A percentile compares a stretch with the other conserved stretches of the same genome.
Conservation (phyloP, 1,140 invertebrate species). For the Pissodes strobi region DNA sequence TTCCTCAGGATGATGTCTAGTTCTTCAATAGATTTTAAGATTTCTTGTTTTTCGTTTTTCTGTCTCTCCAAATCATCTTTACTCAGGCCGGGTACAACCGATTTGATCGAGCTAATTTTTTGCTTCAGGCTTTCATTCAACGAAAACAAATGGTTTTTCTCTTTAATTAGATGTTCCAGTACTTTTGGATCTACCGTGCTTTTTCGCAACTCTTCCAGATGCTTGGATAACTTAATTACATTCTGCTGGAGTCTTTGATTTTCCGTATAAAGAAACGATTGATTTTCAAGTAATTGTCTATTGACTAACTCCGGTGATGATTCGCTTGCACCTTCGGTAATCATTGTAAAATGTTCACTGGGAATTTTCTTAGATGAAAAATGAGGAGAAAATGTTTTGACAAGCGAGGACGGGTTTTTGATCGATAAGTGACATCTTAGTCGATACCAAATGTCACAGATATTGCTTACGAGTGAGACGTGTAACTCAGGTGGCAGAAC, state of each 20-base stretch:
- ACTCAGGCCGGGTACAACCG: neutral
- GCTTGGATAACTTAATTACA: slow-evolving; percentile 26
- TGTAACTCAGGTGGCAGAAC: too few species aligned
- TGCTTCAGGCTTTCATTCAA: slow-evolving; percentile 35
- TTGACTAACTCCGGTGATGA: slow-evolving; percentile 17
- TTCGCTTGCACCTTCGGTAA: neutral
- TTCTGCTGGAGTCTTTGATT: slow-evolving; percentile 37
- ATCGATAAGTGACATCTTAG: neutral
- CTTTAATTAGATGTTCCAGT: slow-evolving; percentile 25
- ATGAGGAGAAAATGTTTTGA: slow-evolving; percentile 15
- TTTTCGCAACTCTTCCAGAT: slow-evolving; percentile 28
- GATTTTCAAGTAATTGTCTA: slow-evolving; percentile 34
- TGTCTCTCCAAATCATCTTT: slow-evolving; percentile 15
- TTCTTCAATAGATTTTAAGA: slow-evolving; percentile 33
- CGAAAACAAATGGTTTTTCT: slow-evolving; percentile 29
- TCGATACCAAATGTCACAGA: too few species aligned
- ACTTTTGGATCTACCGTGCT: slow-evolving; percentile 27
- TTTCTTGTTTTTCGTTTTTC: slow-evolving; percentile 21
- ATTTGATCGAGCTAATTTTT: slow-evolving; percentile 29
- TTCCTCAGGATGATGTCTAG: slow-evolving; percentile 29
- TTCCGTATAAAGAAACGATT: slow-evolving; percentile 36
- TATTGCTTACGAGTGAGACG: too few species aligned
- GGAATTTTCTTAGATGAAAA: slow-evolving; percentile 23
- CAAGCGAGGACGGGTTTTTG: slow-evolving; percentile 23
- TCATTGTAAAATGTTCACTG: slow-evolving; percentile 28